Evolutionary conservation across 2,113 vertebrate species (phyloP), one percentile per base, ranked within the genome.

Genomic region (Cyprinodon brontotheroides): DNA sequence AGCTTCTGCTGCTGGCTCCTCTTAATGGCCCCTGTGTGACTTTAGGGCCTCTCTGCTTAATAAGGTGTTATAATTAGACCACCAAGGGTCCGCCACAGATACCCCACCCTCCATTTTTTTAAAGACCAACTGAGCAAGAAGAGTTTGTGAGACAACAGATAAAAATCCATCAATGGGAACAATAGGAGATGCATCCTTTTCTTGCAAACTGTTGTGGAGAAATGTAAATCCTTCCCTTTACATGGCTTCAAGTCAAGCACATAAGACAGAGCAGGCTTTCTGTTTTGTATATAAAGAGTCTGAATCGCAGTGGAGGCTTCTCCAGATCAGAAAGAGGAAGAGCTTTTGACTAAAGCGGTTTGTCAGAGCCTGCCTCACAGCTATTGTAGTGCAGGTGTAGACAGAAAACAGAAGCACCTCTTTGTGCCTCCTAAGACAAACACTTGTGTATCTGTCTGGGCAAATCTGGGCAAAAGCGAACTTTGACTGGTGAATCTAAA

Each of bases 61-160:
- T 92, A 92, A 92, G 90, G 92, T 92, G 89, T 90, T 92, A 92
- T 90, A 92, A 93, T 90, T 87, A 93, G 93, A 93, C 93, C 93
- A 94, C 92, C 93, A 91, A 93, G 90, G 79, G 83, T 86, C 88
- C 78, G 61, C 66, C 72, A 86, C 79, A 75, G 79, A 73, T 79
- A 84, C 81, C 9, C 70, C 66, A 64, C 83, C 77, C 78, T 83
- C 73, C 84, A 89, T 88, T 78, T 80, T 29, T 67, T 87, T 82
- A 89, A 75, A 64, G 68, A 70, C 81, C 69, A 47, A 71, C 80
- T 77, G 61, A 78, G 78, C 65, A 41, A 68, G 78, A 70, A 74
- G 80, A 68, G 74, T 61, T 61, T 36, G 41, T 57, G 65, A 11
- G 43, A 48, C 59, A 65, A 47, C 53, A 77, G 79, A 59, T 53